phyloP scores from a whole-genome alignment of 1,140 invertebrate species.

The Cheumatopsyche charites region DNA sequence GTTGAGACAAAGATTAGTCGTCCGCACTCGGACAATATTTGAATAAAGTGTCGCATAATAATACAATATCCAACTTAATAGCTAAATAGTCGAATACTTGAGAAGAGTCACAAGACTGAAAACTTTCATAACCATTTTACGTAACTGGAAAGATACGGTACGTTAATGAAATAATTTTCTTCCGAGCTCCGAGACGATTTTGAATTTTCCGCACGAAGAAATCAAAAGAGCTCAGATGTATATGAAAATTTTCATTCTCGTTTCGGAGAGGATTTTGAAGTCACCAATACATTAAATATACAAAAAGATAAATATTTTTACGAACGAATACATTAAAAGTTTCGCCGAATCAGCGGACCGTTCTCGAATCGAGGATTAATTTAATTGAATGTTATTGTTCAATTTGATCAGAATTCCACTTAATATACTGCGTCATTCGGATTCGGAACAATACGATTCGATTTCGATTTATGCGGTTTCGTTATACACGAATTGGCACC shows the following conservation, averaged over 20 bases:
- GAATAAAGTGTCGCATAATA: too few species aligned
- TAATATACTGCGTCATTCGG: not conserved
- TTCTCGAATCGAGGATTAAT: not conserved
- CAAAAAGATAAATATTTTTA: too few species aligned
- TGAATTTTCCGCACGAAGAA: not conserved
- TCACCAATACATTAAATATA: not conserved
- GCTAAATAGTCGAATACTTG: too few species aligned
- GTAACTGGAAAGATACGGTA: too few species aligned
- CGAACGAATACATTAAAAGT: not conserved
- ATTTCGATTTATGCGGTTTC: too few species aligned
- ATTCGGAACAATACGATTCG: too few species aligned
- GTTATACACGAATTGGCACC: too few species aligned
- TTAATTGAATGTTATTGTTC: slow-evolving; percentile 20
- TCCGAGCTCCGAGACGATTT: not conserved
- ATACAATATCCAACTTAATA: too few species aligned
- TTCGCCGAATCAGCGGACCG: not conserved
- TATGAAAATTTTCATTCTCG: slow-evolving; percentile 8
- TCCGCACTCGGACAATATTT: too few species aligned
- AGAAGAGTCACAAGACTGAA: too few species aligned
- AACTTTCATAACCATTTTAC: too few species aligned
- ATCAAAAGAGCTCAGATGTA: not conserved
- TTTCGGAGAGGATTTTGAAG: not conserved
- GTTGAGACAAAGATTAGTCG: too few species aligned
- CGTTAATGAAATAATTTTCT: not conserved
- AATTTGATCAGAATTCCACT: slow-evolving; percentile 10